Evolutionary conservation across 2,113 vertebrate species (phyloP).

Genomic region (Ochotona curzoniae): DNA sequence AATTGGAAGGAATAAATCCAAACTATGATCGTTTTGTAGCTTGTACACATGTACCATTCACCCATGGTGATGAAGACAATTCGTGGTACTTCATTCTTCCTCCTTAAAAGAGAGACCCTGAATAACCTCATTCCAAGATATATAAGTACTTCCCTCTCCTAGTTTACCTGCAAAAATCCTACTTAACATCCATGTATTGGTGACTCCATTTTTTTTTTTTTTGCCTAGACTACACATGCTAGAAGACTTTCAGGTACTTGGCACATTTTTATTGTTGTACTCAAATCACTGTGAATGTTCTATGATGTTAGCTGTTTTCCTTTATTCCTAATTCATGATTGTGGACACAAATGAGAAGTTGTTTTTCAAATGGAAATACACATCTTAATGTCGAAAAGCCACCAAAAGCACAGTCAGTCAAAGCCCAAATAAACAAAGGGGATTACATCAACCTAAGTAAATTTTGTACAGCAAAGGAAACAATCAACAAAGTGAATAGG

Average conservation of each 20-base stretch:
- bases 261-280: background rate
- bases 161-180: background rate
- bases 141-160: no score
- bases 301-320: background rate
- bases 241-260: background rate
- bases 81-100: background rate
- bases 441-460: no score
- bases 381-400: background rate
- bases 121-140: background rate
- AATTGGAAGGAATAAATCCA: background rate
- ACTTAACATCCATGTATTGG: background rate
- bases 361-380: background rate
- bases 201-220: background rate
- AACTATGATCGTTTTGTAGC: background rate
- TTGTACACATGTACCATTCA: background rate
- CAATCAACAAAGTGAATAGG: no score
- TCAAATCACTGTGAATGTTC: background rate
- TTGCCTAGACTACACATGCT: background rate
- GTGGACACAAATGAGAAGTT: background rate
- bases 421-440: no score
- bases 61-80: background rate
- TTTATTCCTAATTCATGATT: constrained; percentile 18
- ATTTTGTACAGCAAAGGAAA: no score
- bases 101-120: background rate
- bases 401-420: no score